These are phyloP conservation scores for Acholoe squamosa DNA, from an alignment of 2,888 invertebrate species.

Conservation along the genomic window DNA sequence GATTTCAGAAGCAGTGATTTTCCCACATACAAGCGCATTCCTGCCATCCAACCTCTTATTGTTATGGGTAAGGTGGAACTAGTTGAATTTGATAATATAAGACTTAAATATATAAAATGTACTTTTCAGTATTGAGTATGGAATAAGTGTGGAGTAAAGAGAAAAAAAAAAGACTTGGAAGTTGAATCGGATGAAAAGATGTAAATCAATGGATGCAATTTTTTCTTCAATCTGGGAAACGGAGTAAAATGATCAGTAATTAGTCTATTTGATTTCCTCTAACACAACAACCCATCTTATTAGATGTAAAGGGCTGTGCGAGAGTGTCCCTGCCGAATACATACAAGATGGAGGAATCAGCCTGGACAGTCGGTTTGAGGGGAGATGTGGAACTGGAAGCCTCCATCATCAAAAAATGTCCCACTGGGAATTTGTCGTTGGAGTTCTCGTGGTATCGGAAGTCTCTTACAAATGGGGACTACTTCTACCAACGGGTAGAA, in stretches of 20 bases:
- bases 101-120: too few species aligned
- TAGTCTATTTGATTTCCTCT: too few species aligned
- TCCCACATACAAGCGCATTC: not conserved
- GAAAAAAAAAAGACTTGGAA: too few species aligned
- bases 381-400: constrained; percentile 22
- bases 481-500: not conserved
- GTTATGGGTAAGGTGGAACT: not conserved
- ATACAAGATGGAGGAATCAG: constrained; percentile 13
- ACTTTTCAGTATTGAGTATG: too few species aligned
- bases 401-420: constrained; percentile 38
- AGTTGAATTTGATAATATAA: too few species aligned
- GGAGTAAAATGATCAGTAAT: too few species aligned
- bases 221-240: too few species aligned
- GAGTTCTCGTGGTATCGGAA: constrained; percentile 46
- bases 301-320: constrained; percentile 38
- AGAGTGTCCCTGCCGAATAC: not conserved
- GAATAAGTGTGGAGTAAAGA: too few species aligned
- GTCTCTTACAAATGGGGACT: constrained; percentile 14
- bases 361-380: constrained; percentile 23
- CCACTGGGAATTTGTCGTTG: not conserved
- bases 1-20: not conserved
- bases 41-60: constrained; percentile 42
- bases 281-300: too few species aligned
- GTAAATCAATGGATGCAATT: too few species aligned
- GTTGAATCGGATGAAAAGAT: not conserved